Evolutionary conservation across 2,113 vertebrate species (phyloP), one percentile per base, ranked within the genome.

Genomic region (Solea solea): DNA sequence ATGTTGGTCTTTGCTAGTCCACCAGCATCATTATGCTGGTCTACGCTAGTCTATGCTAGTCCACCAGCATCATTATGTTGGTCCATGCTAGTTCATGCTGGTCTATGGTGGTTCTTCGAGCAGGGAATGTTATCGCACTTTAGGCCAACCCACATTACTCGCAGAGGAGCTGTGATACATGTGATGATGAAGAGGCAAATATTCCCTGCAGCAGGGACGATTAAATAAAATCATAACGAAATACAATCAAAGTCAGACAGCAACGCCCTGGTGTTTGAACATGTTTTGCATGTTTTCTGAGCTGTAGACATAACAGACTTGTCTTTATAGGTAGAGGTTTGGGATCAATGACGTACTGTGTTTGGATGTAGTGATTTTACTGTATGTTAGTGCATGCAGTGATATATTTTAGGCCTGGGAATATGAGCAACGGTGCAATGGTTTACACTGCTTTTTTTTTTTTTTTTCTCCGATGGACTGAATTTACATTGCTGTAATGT

Each of bases 161-260:
- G 16, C 39, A 8, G 10, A 45, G 60, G 21, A 71, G 63, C 55
- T 21, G 5, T 25, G 28, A 78, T 40, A 10, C 12, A 11, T 8
- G 48, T 49, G 53, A 25, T 15, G 0, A 62, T 41, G 5, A 45
- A 54, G 28, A 70, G 49, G 39, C 3, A 53, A 56, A 50, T 68
- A 72, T 77, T 81, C 82, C 82, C 82, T 83, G 74, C 72, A 85
- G 60, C 80, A 82, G 68, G 73, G 64, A 76, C 9, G 60, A 57
- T 41, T 42, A 1, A 34, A 69, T 56, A 4, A 9, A 25, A 49
- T 57, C 16, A 2, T 34, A 13, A 61, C 11, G 11, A 69, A 68
- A 65, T 60, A 67, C 74, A 82, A 78, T 80, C 76, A 53, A 52
- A 49, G 10, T 50, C 1, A 14, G 68, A 4, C 25, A 10, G 56